Evolutionary conservation across 2,888 invertebrate species (phyloP).

Genomic region (Mayetiola destructor): DNA sequence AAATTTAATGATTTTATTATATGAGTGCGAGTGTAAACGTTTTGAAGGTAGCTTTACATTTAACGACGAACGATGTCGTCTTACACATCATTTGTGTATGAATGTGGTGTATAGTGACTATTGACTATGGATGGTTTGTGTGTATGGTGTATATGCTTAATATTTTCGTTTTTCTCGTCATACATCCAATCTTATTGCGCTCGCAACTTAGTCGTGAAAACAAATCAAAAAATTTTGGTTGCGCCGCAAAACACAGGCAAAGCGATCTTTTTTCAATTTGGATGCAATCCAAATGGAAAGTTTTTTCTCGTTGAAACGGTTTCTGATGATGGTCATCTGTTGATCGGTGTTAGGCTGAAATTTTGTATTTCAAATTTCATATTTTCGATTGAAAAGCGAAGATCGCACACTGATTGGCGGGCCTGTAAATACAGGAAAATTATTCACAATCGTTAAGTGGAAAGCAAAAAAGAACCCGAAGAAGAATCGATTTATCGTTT

Average conservation of each 20-base stretch:
- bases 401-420: neutral
- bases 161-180: slow-evolving; percentile 10
- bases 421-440: neutral
- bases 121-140: slow-evolving; percentile 1
- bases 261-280: neutral
- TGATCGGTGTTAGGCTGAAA: too few relatives aligned
- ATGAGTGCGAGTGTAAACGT: too few relatives aligned
- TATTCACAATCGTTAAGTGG: neutral
- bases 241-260: neutral
- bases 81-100: too few relatives aligned
- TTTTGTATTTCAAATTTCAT: too few relatives aligned
- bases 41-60: too few relatives aligned
- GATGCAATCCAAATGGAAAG: slow-evolving; percentile 13
- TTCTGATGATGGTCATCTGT: too few relatives aligned
- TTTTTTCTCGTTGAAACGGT: too few relatives aligned
- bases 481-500: too few relatives aligned
- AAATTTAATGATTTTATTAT: too few relatives aligned
- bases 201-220: neutral
- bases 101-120: too few relatives aligned
- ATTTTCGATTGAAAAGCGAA: neutral
- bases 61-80: too few relatives aligned
- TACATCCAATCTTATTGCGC: slow-evolving; percentile 9
- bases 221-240: neutral
- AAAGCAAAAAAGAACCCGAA: neutral
- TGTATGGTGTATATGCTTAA: too few relatives aligned